These are phyloP conservation scores for Mimumesa dahlbomi DNA, from an alignment of 2,888 invertebrate species.

Conservation along the genomic window DNA sequence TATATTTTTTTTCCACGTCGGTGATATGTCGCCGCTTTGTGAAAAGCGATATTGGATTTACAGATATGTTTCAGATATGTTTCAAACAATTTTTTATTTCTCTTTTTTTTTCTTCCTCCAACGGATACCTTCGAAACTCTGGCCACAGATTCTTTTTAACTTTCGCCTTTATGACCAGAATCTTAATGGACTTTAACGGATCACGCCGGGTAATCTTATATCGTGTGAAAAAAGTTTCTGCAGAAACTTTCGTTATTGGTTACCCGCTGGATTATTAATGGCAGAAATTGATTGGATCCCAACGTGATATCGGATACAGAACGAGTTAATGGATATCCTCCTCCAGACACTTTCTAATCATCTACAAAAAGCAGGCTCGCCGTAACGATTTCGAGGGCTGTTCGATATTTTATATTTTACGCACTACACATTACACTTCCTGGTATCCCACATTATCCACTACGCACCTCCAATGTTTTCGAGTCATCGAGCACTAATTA, in stretches of 20 bases:
- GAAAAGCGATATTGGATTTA: slow-evolving; percentile 5
- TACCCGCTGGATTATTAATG: slow-evolving; percentile 30
- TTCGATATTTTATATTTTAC: slow-evolving; percentile 32
- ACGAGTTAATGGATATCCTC: slow-evolving; percentile 19
- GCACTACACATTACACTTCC: slow-evolving; percentile 57
- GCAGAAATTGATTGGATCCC: slow-evolving; percentile 22
- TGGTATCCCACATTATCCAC: slow-evolving; percentile 45
- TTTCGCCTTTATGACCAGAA: neutral
- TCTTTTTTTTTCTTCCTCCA: neutral
- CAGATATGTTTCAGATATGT: slow-evolving; percentile 6
- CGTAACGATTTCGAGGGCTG: slow-evolving; percentile 50
- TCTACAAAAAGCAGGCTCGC: neutral
- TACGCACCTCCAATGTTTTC: slow-evolving; percentile 33
- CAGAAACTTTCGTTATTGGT: slow-evolving; percentile 9
- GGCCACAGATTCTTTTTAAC: neutral
- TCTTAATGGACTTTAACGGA: slow-evolving; percentile 43
- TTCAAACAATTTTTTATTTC: neutral
- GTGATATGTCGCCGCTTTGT: slow-evolving; percentile 21
- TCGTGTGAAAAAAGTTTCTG: slow-evolving; percentile 24
- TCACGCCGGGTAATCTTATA: slow-evolving; percentile 2
- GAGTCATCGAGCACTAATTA: slow-evolving; percentile 21
- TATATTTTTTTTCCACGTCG: slow-evolving; percentile 4
- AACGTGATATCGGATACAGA: slow-evolving; percentile 4
- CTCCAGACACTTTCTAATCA: neutral
- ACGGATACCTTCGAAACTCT: neutral